These are phyloP conservation scores for Aurelia aurita complex sp. Pacific DNA, from an alignment of 30 jellyfish, hydroid and myxozoan species.

Conservation along the genomic window DNA sequence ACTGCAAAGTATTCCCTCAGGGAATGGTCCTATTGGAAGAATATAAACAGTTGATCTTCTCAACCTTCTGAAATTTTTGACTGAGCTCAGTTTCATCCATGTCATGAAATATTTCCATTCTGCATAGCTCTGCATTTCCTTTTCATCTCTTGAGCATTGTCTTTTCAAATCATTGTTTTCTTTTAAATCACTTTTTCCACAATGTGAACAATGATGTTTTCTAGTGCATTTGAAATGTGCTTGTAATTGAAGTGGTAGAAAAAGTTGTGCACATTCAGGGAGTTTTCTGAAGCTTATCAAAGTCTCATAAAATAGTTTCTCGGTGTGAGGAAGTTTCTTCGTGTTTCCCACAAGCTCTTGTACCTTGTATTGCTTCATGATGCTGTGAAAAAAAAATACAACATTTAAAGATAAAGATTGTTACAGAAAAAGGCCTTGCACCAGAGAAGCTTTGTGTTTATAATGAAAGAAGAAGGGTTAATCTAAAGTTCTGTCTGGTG, in stretches of 20 bases:
- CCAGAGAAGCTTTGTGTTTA: too few relatives aligned
- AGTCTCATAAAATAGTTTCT: constrained; percentile 66
- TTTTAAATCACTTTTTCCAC: constrained; percentile 9
- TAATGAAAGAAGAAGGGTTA: too few relatives aligned
- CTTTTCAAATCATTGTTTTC: constrained; percentile 11
- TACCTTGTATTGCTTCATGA: constrained; percentile 64
- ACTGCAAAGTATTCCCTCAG: constrained; percentile 52
- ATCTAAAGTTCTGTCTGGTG: too few relatives aligned
- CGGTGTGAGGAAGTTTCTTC: constrained; percentile 42
- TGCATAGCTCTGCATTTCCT: constrained; percentile 80
- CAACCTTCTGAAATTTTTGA: constrained; percentile 53
- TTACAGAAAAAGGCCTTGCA: too few relatives aligned
- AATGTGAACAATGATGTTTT: background rate
- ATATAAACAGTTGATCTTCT: constrained; percentile 61
- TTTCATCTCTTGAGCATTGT: constrained; percentile 64
- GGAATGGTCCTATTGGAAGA: constrained; percentile 92
- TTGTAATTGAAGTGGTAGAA: constrained; percentile 56
- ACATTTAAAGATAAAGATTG: background rate
- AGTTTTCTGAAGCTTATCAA: constrained; percentile 60
- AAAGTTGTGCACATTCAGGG: constrained; percentile 71
- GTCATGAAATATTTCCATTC: constrained; percentile 81
- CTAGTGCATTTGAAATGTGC: constrained; percentile 11
- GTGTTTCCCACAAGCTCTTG: constrained; percentile 66
- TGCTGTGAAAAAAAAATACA: background rate
- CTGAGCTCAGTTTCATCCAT: constrained; percentile 53